Base-by-base conservation (phyloP, 1,140 invertebrate species). In the Nephotettix cincticeps region DNA sequence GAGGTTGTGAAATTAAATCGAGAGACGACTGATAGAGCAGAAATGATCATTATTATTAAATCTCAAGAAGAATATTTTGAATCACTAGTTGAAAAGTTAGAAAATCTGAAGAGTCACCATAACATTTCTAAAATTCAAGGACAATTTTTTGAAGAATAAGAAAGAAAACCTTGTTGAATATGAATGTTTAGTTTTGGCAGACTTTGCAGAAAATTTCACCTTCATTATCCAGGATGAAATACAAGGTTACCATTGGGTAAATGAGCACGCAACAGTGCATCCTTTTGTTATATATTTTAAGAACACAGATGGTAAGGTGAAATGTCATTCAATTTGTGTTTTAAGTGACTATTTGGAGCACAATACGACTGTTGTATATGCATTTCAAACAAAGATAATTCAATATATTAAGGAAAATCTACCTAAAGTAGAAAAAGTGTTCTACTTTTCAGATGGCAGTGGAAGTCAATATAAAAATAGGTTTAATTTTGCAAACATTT, bases 401-500 rank as follows among this genome's bases (percentile, higher is more conserved):
- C 19, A 29, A 28, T 14, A 68, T 45, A 28, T 69, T 17, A 45
- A 25, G 30, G 43, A 51, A 45, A 72, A 63, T 43, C 17, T 63
- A 17, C 36, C 36, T 40, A 40, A 6, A 9, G 36, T 40, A 17
- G 36, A 40, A 40, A 40, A 40, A 17, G 19, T 77, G 1, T 63
- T 74, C 40, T 75, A 74, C 45, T 77, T 77, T 72, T 75, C 73
- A 30, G 79, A 81, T 74, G 80, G 78, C 4, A 69, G 72, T 71
- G 76, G 71, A 19, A 70, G 71, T 11, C 78, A 81, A 43, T 81
- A 81, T 68, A 80, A 80, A 69, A 80, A 80, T 54, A 69, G 56
- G 23, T 76, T 75, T 23, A 80, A 79, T 73, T 79, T 80, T 63
- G n/a, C 71, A 2, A 81, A 79, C 67, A 66, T 79, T 1, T 72